These are phyloP conservation scores for Hypothenemus hampei DNA, from an alignment of 1,140 invertebrate species.

Conservation along the genomic window DNA sequence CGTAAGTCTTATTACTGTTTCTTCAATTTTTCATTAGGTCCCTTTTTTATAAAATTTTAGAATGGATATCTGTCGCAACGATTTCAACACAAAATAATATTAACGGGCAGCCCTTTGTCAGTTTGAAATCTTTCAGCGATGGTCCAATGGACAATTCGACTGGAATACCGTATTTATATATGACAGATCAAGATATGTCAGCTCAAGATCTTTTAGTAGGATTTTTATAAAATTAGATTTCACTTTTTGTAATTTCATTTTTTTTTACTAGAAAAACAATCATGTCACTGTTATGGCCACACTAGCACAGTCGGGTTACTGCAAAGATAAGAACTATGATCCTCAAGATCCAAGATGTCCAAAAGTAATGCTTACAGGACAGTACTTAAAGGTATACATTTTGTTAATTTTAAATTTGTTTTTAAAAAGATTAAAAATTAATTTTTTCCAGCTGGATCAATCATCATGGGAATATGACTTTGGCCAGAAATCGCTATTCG, in stretches of 20 bases:
- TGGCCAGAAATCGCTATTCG: constrained; percentile 59
- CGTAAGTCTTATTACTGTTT: too few relatives aligned
- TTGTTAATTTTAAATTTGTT: constrained; percentile 18
- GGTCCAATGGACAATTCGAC: constrained; percentile 61
- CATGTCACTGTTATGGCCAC: constrained; percentile 62
- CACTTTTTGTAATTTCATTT: too few relatives aligned
- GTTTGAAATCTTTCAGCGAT: constrained; percentile 69
- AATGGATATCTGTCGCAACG: constrained; percentile 70
- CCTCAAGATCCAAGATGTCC: constrained; percentile 79
- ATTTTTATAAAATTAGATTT: too few relatives aligned
- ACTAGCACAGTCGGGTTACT: constrained; percentile 64
- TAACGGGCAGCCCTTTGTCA: constrained; percentile 66
- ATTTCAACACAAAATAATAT: constrained; percentile 60
- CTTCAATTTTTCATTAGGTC: too few relatives aligned
- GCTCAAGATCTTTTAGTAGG: constrained; percentile 65
- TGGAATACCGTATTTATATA: constrained; percentile 71
- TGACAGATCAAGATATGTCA: constrained; percentile 70
- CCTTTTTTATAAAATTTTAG: too few relatives aligned
- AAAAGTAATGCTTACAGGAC: constrained; percentile 65
- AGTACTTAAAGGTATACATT: constrained; percentile 63
- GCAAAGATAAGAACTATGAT: constrained; percentile 60
- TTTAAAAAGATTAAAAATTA: background rate
- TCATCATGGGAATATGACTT: constrained; percentile 54
- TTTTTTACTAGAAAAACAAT: constrained; percentile 59
- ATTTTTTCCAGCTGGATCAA: constrained; percentile 54